Percentiles rank a stretch among this genome's conserved stretches.
phyloP scores from a whole-genome alignment of 2,113 vertebrate species.

The Bagarius yarrelli region DNA sequence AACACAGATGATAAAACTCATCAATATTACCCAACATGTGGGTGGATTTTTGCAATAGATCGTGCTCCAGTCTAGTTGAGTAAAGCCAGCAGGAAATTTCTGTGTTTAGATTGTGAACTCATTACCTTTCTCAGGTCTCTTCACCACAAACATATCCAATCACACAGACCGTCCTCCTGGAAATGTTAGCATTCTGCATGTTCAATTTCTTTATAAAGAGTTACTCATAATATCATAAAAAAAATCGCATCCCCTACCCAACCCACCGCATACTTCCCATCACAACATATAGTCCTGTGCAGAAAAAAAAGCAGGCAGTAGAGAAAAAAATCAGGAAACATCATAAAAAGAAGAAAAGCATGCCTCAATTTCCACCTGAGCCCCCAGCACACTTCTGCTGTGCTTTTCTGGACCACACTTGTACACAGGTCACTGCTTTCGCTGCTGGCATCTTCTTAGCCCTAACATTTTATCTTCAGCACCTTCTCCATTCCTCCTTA shows the following conservation, averaged over 20 bases:
- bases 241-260: conserved; percentile 38
- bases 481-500: not conserved
- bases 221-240: conserved; percentile 30
- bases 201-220: conserved; percentile 43
- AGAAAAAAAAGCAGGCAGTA: conserved; percentile 59
- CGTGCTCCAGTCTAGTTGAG: conserved; percentile 60
- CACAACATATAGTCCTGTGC: conserved; percentile 42
- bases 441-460: not conserved
- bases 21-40: conserved; percentile 77
- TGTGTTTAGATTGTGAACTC: conserved; percentile 56
- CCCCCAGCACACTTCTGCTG: conserved; percentile 58
- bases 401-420: conserved; percentile 46
- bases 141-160: conserved; percentile 62
- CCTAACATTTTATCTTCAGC: not conserved
- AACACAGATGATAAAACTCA: conserved; percentile 96
- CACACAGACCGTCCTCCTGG: conserved; percentile 53
- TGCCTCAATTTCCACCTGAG: conserved; percentile 59
- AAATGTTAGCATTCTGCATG: not conserved
- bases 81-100: conserved; percentile 57
- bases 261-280: conserved; percentile 39
- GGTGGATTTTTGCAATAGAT: conserved; percentile 68
- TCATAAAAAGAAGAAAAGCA: conserved; percentile 59
- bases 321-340: conserved; percentile 50
- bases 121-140: conserved; percentile 66
- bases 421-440: not conserved